A percentile compares a stretch with the other conserved stretches of the same genome.
phyloP scores from a whole-genome alignment of 1,140 invertebrate species.

The Asobara japonica region DNA sequence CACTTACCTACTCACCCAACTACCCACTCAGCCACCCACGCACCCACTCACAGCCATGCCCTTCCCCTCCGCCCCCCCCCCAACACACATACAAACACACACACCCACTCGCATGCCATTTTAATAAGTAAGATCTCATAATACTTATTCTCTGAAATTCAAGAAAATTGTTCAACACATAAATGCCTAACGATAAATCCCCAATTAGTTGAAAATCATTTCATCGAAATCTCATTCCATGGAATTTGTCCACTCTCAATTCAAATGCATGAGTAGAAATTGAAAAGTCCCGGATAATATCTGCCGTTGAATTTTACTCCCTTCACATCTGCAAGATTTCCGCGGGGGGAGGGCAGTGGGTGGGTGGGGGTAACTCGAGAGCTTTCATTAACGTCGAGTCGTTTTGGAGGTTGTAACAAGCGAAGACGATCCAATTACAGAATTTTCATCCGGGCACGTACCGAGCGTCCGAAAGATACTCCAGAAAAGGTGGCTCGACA shows the following conservation, averaged over 20 bases:
- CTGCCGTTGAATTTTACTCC: neutral
- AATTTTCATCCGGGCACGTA: slow-evolving; percentile 20
- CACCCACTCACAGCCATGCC: no score
- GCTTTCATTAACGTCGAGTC: slow-evolving; percentile 6
- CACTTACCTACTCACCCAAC: no score
- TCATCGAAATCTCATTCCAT: neutral
- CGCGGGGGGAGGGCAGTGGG: no score
- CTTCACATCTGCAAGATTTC: neutral
- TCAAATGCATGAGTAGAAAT: neutral
- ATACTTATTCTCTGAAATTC: no score
- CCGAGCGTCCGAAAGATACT: slow-evolving; percentile 6
- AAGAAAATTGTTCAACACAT: no score
- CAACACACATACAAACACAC: no score
- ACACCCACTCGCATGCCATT: no score
- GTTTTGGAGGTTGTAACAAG: neutral
- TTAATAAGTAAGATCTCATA: no score
- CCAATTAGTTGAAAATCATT: neutral
- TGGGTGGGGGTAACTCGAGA: neutral
- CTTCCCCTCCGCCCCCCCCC: no score
- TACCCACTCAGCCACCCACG: no score
- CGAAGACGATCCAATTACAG: slow-evolving; percentile 14
- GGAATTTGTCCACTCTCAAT: neutral
- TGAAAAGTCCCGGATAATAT: neutral
- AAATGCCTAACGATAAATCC: no score
- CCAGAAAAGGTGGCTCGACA: slow-evolving; percentile 3